These are phyloP conservation scores for Gryllus bimaculatus DNA, from an alignment of 1,140 invertebrate genomes.

Conservation along the genomic window DNA sequence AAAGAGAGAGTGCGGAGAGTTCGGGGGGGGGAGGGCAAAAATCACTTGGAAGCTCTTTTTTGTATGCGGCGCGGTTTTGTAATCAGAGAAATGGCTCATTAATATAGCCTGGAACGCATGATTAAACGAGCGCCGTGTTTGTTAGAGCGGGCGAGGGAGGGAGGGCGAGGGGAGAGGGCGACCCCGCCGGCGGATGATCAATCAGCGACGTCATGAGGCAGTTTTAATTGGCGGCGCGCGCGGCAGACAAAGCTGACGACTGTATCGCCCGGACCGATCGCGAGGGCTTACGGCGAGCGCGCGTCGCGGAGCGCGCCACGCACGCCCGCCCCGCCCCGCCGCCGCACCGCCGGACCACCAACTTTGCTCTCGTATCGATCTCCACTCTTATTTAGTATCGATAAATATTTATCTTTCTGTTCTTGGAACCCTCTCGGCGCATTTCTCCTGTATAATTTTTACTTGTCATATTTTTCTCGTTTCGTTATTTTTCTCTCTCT, in stretches of 20 bases:
- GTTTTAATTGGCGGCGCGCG: neutral
- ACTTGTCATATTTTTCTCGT: no score
- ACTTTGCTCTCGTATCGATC: neutral
- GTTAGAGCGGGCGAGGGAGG: neutral
- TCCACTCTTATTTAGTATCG: no score
- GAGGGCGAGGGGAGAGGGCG: no score
- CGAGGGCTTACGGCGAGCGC: no score
- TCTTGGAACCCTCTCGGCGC: no score
- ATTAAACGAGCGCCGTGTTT: neutral
- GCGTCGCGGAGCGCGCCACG: no score
- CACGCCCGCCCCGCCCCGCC: no score
- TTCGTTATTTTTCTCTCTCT: no score
- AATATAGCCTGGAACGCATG: neutral
- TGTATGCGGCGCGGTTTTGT: neutral
- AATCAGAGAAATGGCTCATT: neutral
- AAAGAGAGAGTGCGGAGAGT: no score
- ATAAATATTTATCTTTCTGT: no score
- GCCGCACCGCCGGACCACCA: no score
- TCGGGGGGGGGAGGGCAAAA: neutral
- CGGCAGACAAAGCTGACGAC: constrained; percentile 2
- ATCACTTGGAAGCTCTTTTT: neutral
- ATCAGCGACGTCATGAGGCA: neutral
- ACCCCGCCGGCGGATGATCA: neutral
- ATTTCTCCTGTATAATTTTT: no score
- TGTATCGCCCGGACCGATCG: neutral